Conservation (phyloP, 2,113 vertebrate species). For the Heterocephalus glaber region DNA sequence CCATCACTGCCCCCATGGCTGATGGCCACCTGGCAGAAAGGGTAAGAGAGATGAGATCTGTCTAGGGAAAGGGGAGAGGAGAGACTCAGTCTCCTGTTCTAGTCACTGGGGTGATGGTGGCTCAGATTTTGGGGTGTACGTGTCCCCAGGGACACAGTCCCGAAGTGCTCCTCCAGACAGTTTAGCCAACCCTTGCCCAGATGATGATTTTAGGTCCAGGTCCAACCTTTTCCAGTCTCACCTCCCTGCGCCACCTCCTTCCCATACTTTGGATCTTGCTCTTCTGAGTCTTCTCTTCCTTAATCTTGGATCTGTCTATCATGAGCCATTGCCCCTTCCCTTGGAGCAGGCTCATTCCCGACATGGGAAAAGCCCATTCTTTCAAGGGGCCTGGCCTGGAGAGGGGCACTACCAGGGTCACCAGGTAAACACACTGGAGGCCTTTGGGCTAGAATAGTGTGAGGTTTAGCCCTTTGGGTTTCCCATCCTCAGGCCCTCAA, state of each 20-base stretch:
- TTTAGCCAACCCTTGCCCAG: background rate
- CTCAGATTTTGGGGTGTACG: background rate
- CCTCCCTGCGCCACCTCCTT: background rate
- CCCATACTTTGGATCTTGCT: background rate
- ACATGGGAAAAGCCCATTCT: background rate
- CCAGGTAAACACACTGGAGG: background rate
- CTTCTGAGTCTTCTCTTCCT: background rate
- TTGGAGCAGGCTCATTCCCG: background rate
- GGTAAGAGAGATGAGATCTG: background rate
- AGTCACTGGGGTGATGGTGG: background rate
- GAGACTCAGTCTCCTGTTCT: background rate
- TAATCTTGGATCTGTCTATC: background rate
- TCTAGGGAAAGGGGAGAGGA: background rate
- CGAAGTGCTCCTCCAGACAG: background rate
- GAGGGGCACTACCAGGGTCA: background rate
- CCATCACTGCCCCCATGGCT: slow-evolving; percentile 86
- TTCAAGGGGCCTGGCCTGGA: background rate
- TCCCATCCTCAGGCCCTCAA: background rate
- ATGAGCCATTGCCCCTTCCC: rapidly evolving
- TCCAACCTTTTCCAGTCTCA: background rate
- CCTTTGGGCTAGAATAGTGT: too few relatives aligned
- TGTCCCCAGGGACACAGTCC: background rate
- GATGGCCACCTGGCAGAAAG: slow-evolving; percentile 11
- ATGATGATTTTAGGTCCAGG: background rate
- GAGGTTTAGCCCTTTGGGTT: background rate